Percentiles rank a stretch among this genome's conserved stretches.
phyloP scores from a whole-genome alignment of 2,113 vertebrate species.

The Gallinago media region DNA sequence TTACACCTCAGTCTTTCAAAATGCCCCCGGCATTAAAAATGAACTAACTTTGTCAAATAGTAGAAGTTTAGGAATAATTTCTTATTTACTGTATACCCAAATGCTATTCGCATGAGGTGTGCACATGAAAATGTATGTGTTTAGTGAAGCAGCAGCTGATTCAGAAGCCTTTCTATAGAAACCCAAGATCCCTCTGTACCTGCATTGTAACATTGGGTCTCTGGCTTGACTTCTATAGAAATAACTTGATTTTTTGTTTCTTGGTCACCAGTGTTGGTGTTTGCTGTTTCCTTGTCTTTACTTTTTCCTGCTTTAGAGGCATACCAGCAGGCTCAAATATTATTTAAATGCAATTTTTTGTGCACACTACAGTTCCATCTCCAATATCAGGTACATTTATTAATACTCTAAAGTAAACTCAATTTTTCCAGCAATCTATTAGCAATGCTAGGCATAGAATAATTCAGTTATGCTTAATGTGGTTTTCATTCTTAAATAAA shows the following conservation, averaged over 20 bases:
- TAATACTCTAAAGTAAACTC: neutral
- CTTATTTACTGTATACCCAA: rapidly evolving
- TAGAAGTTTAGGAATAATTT: neutral
- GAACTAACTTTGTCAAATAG: neutral
- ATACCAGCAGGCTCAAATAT: neutral
- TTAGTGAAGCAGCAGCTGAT: neutral
- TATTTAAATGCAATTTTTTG: neutral
- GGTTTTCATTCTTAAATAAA: neutral
- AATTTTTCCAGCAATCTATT: neutral
- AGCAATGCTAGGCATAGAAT: neutral
- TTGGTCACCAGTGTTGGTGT: neutral
- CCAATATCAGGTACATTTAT: neutral
- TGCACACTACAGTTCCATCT: neutral
- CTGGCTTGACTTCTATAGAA: neutral
- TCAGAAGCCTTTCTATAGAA: neutral
- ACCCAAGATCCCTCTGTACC: neutral
- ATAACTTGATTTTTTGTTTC: neutral
- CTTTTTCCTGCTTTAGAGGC: neutral
- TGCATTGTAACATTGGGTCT: neutral
- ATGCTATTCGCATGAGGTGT: neutral
- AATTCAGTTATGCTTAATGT: neutral
- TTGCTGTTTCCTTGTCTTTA: neutral
- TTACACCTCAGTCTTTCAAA: neutral
- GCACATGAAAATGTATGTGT: neutral
- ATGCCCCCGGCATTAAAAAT: neutral